Conservation (phyloP, 1,140 invertebrate species). For the Ostrea edulis region DNA sequence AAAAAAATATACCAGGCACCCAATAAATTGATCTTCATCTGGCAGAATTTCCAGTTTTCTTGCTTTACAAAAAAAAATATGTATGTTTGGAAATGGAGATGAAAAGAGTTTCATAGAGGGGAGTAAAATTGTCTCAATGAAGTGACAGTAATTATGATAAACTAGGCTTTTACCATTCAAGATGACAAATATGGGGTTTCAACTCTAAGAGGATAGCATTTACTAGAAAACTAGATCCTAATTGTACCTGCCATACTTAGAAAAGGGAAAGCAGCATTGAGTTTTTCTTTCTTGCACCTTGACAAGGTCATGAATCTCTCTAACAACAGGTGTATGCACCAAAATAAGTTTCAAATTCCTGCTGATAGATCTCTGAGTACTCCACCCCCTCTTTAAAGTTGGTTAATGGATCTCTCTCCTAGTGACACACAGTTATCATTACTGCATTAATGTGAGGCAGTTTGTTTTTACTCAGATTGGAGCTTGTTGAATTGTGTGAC, state of each 20-base stretch:
- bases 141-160: conserved; percentile 30
- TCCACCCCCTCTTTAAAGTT: conserved; percentile 12
- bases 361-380: conserved; percentile 1
- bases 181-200: conserved; percentile 24
- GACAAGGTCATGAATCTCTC: conserved; percentile 9
- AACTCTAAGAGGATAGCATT: not conserved
- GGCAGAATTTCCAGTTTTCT: not conserved
- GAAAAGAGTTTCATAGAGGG: not conserved
- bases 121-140: not conserved
- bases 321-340: conserved; percentile 30
- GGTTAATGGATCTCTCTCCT: not conserved
- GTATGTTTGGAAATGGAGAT: not conserved
- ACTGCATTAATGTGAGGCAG: not conserved
- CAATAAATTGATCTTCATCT: not conserved
- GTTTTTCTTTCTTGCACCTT: conserved; percentile 18
- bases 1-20: not conserved
- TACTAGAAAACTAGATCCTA: not conserved
- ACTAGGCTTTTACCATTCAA: conserved; percentile 1
- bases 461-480: conserved; percentile 19
- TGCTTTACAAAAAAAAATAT: not conserved
- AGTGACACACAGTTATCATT: conserved; percentile 29
- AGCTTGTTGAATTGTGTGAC: not conserved
- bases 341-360: not conserved
- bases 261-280: conserved; percentile 15
- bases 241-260: not conserved